Evolutionary conservation across 2,113 vertebrate species (phyloP).

Genomic region (Apus apus): DNA sequence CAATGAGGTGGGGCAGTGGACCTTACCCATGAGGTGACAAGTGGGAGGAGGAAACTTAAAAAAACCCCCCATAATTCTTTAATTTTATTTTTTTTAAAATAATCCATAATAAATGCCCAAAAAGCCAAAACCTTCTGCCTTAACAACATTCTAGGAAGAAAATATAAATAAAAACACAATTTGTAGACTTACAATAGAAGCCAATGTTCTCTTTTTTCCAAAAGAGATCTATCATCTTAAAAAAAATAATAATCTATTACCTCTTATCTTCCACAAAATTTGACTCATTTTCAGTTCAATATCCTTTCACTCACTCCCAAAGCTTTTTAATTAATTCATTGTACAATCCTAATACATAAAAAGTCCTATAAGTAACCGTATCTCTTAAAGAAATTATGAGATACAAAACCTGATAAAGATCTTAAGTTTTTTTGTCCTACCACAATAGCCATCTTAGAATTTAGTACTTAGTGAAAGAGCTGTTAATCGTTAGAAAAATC

Average conservation of each 20-base stretch:
- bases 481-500: neutral
- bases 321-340: neutral
- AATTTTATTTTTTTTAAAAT: too few species aligned
- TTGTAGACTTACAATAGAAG: neutral
- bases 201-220: neutral
- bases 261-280: neutral
- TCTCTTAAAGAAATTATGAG: neutral
- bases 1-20: neutral
- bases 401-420: neutral
- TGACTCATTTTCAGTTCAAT: neutral
- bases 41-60: too few species aligned
- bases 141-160: neutral
- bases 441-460: neutral
- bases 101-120: accelerated
- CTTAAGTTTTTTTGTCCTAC: neutral
- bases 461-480: neutral
- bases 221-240: neutral
- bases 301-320: neutral
- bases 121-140: neutral
- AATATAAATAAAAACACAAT: neutral
- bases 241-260: neutral
- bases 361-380: neutral
- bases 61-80: too few species aligned
- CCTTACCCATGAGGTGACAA: neutral
- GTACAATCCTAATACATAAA: neutral